A percentile compares a stretch with the other conserved stretches of the same genome.
Evolutionary conservation across 1,140 invertebrate species (phyloP).

Genomic region (Notospermus geniculatus): DNA sequence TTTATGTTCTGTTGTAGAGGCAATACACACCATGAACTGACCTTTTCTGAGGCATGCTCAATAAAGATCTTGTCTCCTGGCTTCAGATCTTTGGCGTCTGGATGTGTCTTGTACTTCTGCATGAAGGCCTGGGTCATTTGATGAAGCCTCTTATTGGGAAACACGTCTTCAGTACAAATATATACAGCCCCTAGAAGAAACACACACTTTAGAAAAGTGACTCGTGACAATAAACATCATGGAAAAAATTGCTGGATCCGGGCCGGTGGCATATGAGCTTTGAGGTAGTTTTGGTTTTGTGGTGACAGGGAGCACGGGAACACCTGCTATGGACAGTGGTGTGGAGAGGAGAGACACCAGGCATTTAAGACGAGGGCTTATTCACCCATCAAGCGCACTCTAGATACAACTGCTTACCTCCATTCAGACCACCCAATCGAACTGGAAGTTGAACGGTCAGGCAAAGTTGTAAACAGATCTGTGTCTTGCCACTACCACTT

Average conservation of each 20-base stretch:
- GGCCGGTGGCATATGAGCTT: no score
- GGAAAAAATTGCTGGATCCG: no score
- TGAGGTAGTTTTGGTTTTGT: no score
- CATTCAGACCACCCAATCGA: slow-evolving; percentile 54
- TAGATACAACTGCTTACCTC: slow-evolving; percentile 58
- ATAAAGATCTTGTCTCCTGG: slow-evolving; percentile 61
- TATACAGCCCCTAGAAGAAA: slow-evolving; percentile 68
- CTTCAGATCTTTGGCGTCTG: no score
- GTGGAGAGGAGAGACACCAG: no score
- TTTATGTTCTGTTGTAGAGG: no score
- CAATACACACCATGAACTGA: no score
- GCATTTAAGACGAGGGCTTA: no score
- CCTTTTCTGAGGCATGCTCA: slow-evolving; percentile 62
- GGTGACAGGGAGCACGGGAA: no score
- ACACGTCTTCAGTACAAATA: slow-evolving; percentile 73
- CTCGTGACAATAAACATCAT: slow-evolving; percentile 21
- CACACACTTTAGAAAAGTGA: no score
- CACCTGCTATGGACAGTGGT: no score
- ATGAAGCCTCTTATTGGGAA: slow-evolving; percentile 69
- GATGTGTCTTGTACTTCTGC: slow-evolving; percentile 20
- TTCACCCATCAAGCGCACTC: no score
- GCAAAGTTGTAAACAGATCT: slow-evolving; percentile 74
- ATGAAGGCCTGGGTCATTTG: slow-evolving; percentile 53
- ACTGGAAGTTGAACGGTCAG: slow-evolving; percentile 62
- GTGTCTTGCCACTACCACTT: slow-evolving; percentile 81